Percentiles rank a stretch among this genome's conserved stretches.
Conservation (phyloP, 2,888 invertebrate species). For the Thymelicus lineola region DNA sequence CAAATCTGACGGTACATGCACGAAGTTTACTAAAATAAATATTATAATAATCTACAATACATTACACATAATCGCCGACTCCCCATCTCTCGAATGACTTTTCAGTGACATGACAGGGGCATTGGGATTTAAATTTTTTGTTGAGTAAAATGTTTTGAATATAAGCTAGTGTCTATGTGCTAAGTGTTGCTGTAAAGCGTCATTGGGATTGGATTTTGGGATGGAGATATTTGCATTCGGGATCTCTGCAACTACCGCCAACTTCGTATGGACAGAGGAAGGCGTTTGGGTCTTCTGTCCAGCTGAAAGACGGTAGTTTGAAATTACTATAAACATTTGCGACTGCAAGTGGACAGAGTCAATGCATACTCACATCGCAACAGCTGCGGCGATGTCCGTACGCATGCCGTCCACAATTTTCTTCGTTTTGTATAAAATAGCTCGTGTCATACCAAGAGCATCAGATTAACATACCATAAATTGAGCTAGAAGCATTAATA, state of each 20-base stretch:
- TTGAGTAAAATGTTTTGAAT: conserved; percentile 36
- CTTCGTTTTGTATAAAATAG: conserved; percentile 18
- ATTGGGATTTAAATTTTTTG: conserved; percentile 47
- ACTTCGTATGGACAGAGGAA: conserved; percentile 82
- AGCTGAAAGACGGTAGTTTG: conserved; percentile 68
- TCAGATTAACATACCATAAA: conserved; percentile 21
- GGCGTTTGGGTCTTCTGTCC: conserved; percentile 77
- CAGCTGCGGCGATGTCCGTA: conserved; percentile 62
- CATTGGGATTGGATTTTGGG: conserved; percentile 62
- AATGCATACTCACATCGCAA: conserved; percentile 73
- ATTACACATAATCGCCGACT: conserved; percentile 74
- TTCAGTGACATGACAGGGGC: conserved; percentile 43
- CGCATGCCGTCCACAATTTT: conserved; percentile 46
- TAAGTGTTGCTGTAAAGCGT: conserved; percentile 51
- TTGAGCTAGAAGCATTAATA: conserved; percentile 17
- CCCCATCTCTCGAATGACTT: conserved; percentile 53
- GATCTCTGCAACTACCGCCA: conserved; percentile 79
- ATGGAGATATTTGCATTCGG: conserved; percentile 80
- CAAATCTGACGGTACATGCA: background rate
- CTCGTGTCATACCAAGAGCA: conserved; percentile 11
- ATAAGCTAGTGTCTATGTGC: conserved; percentile 40
- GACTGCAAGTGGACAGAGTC: conserved; percentile 55
- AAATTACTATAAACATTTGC: conserved; percentile 42
- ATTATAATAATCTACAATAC: conserved; percentile 58
- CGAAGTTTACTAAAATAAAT: conserved; percentile 20